Evolutionary conservation across 2,888 invertebrate genomes (phyloP).

Genomic region (Lycaena phlaeas): DNA sequence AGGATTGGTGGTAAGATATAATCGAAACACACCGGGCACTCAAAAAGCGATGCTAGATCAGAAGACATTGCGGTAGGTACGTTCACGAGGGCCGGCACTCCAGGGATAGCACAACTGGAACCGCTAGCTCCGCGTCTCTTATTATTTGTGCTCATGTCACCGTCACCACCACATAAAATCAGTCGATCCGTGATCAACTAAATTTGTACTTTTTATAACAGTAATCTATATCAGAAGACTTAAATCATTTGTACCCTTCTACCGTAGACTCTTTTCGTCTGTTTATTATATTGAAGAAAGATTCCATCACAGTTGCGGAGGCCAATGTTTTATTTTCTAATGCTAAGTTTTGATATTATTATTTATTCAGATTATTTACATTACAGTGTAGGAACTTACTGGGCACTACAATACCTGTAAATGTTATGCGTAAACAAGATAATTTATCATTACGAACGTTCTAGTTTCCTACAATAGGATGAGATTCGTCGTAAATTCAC

Average conservation of each 20-base stretch:
- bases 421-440: constrained; percentile 15
- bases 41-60: constrained; percentile 92
- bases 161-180: constrained; percentile 58
- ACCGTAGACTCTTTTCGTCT: constrained; percentile 54
- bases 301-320: constrained; percentile 60
- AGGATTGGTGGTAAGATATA: constrained; percentile 99
- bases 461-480: constrained; percentile 41
- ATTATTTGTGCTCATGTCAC: constrained; percentile 72
- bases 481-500: constrained; percentile 39
- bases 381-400: constrained; percentile 8
- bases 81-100: constrained; percentile 68
- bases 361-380: constrained; percentile 10
- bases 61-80: constrained; percentile 82
- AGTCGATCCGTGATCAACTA: constrained; percentile 46
- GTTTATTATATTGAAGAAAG: constrained; percentile 41
- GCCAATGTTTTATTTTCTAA: constrained; percentile 37
- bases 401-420: neutral
- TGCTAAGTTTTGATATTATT: constrained; percentile 15
- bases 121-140: constrained; percentile 69
- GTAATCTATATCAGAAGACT: constrained; percentile 17
- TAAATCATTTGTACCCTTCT: constrained; percentile 61
- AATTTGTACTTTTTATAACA: constrained; percentile 20
- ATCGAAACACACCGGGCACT: constrained; percentile 99
- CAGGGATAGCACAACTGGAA: constrained; percentile 68
- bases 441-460: constrained; percentile 29